phyloP scores from a whole-genome alignment of 2,888 invertebrate genomes.

The Brassicogethes aeneus region DNA sequence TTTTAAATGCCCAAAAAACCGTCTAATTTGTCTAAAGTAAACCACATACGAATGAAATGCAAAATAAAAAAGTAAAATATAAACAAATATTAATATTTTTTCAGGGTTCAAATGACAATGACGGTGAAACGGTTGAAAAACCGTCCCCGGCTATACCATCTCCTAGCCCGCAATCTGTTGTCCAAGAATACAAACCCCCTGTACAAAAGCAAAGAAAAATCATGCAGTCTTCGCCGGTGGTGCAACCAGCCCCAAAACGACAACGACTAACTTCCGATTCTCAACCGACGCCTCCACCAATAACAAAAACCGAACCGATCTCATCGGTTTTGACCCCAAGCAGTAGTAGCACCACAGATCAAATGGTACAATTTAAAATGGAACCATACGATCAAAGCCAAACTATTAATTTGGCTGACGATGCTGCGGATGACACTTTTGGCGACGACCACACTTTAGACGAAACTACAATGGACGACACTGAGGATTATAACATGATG shows the following conservation, averaged over 20 bases:
- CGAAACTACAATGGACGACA: constrained; percentile 31
- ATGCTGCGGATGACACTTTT: constrained; percentile 30
- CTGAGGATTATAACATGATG: constrained; percentile 36
- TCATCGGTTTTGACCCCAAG: background rate
- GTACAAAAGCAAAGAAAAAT: constrained; percentile 22
- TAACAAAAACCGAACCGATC: constrained; percentile 10
- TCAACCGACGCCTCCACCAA: constrained; percentile 8
- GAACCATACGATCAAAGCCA: constrained; percentile 35
- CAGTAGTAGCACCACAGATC: constrained; percentile 10
- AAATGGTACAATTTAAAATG: constrained; percentile 35
- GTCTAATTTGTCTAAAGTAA: no score
- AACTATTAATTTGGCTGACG: constrained; percentile 24
- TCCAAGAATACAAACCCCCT: constrained; percentile 22
- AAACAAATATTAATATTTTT: no score
- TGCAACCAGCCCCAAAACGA: constrained; percentile 23
- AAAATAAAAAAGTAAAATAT: no score
- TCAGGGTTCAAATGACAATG: constrained; percentile 24
- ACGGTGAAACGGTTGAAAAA: constrained; percentile 20
- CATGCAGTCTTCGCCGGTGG: constrained; percentile 13
- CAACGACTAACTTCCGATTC: constrained; percentile 21
- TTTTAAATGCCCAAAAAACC: no score
- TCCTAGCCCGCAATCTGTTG: constrained; percentile 11
- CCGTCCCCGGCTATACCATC: constrained; percentile 1
- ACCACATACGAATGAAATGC: no score
- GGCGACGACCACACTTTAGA: constrained; percentile 29